Evolutionary conservation across 2,113 vertebrate species (phyloP).

Genomic region (Calyptommatus sinebrachiatus): DNA sequence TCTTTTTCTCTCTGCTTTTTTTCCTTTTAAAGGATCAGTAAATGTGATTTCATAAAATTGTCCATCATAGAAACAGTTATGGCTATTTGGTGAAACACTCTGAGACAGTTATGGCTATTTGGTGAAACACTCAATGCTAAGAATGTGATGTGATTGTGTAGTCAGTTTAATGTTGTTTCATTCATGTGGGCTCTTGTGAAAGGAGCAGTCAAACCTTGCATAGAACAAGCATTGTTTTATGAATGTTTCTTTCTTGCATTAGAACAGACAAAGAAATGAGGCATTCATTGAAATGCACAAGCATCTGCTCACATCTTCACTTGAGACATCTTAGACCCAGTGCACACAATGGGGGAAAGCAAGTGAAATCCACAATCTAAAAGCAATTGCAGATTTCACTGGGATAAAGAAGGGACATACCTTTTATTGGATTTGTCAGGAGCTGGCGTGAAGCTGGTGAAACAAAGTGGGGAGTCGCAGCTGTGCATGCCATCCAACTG

Average conservation of each 20-base stretch:
- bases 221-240: neutral
- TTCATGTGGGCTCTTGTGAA: neutral
- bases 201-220: neutral
- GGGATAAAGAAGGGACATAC: no score
- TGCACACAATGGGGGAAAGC: no score
- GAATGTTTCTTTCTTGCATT: fast-evolving
- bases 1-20: constrained; percentile 22
- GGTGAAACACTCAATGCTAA: neutral
- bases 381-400: no score
- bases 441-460: no score
- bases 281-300: neutral
- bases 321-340: no score
- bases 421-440: no score
- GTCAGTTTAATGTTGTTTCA: neutral
- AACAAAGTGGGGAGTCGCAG: no score
- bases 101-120: constrained; percentile 12
- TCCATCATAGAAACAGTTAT: constrained; percentile 28
- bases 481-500: no score
- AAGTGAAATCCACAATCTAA: no score
- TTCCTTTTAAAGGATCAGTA: constrained; percentile 12
- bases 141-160: neutral
- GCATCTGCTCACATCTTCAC: neutral
- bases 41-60: constrained; percentile 52
- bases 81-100: no score
- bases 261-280: neutral